A percentile compares a stretch with the other conserved stretches of the same genome.
Conservation (phyloP, 1,140 invertebrate species). For the Tetramorium alpestre region DNA sequence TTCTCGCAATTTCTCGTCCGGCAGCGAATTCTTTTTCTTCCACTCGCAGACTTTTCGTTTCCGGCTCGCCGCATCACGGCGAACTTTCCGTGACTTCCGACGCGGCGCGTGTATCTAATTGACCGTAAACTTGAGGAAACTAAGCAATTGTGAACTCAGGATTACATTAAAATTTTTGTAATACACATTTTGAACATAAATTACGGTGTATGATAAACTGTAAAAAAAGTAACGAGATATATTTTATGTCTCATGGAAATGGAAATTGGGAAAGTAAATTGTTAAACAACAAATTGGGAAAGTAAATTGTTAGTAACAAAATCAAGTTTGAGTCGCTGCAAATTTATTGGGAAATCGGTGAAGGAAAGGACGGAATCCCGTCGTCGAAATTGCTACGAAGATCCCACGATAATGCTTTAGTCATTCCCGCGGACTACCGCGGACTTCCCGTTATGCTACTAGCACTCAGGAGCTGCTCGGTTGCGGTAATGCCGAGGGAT, state of each 20-base stretch:
- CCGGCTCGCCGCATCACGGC: not conserved
- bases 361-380: not conserved
- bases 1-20: not conserved
- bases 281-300: not conserved
- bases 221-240: not conserved
- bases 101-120: not conserved
- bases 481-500: not conserved
- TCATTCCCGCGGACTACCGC: not conserved
- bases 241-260: not conserved
- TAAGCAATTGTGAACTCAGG: not conserved
- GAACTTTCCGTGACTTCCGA: not conserved
- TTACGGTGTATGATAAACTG: not conserved
- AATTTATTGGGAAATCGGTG: not conserved
- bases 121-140: conserved; percentile 1
- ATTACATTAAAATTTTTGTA: not conserved
- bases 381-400: not conserved
- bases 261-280: not conserved
- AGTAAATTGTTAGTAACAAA: not conserved
- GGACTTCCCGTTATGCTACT: conserved; percentile 2
- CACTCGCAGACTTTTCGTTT: conserved; percentile 5
- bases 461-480: not conserved
- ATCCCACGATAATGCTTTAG: not conserved
- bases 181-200: not conserved
- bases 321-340: not conserved
- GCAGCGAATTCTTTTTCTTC: not conserved